These are phyloP conservation scores for Limenitis arthemis DNA, from an alignment of 2,888 invertebrate species.

Conservation along the genomic window DNA sequence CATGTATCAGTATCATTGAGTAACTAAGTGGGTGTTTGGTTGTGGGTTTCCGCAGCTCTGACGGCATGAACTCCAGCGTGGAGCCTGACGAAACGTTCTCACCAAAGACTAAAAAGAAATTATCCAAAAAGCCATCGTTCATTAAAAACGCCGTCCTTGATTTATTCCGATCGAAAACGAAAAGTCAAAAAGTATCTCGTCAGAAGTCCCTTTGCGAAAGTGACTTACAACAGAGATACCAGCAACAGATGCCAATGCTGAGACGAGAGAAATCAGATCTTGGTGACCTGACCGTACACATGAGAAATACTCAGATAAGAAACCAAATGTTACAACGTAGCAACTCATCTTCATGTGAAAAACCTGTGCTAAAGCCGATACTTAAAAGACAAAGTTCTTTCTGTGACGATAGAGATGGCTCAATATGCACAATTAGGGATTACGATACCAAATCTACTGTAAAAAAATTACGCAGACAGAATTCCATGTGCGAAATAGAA, in stretches of 20 bases:
- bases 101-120: slow-evolving; percentile 72
- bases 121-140: slow-evolving; percentile 70
- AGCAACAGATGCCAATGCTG: slow-evolving; percentile 45
- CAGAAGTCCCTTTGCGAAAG: slow-evolving; percentile 66
- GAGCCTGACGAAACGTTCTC: slow-evolving; percentile 68
- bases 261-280: slow-evolving; percentile 66
- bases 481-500: slow-evolving; percentile 69
- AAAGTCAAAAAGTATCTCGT: slow-evolving; percentile 63
- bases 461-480: slow-evolving; percentile 56
- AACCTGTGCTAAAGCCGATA: slow-evolving; percentile 60
- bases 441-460: slow-evolving; percentile 59
- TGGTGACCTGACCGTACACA: slow-evolving; percentile 55
- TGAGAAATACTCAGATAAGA: slow-evolving; percentile 58
- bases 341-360: slow-evolving; percentile 66
- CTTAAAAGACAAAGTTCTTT: slow-evolving; percentile 67
- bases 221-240: slow-evolving; percentile 59
- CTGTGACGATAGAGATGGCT: slow-evolving; percentile 61
- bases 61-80: slow-evolving; percentile 66
- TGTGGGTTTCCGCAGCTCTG: slow-evolving; percentile 71
- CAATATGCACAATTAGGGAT: slow-evolving; percentile 61
- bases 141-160: slow-evolving; percentile 70
- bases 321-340: slow-evolving; percentile 66
- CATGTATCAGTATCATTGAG: slow-evolving; percentile 46
- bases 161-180: slow-evolving; percentile 68
- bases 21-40: slow-evolving; percentile 69